phyloP scores from a whole-genome alignment of 2,888 invertebrate genomes.

The Eristalinus sepulchralis region DNA sequence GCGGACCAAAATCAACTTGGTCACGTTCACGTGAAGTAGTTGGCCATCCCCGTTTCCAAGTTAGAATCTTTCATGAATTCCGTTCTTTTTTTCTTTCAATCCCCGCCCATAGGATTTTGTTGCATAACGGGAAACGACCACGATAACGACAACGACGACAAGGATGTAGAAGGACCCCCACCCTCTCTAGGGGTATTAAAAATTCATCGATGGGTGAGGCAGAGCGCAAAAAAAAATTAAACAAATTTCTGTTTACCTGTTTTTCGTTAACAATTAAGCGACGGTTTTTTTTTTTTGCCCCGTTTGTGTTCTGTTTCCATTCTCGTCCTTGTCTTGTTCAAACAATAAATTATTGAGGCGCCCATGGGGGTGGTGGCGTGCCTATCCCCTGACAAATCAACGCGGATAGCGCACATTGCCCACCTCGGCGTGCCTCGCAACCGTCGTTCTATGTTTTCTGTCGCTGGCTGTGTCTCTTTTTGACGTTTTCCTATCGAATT shows the following conservation, averaged over 20 bases:
- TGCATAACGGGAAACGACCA: not conserved
- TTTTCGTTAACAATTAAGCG: constrained; percentile 54
- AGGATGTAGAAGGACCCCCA: not conserved
- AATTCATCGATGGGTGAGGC: constrained; percentile 51
- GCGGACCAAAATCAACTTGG: constrained; percentile 24
- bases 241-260: constrained; percentile 44
- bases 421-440: not conserved
- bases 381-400: constrained; percentile 56
- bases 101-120: not conserved
- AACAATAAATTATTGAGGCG: constrained; percentile 63
- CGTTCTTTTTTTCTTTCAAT: not conserved
- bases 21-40: constrained; percentile 45
- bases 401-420: not conserved
- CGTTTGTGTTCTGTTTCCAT: not conserved
- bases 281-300: not conserved
- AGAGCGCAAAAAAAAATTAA: constrained; percentile 23
- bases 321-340: not conserved
- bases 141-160: not conserved
- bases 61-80: not conserved
- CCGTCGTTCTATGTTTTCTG: not conserved
- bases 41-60: constrained; percentile 1
- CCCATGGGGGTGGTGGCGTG: constrained; percentile 1
- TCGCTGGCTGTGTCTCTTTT: not conserved
- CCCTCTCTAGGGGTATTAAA: constrained; percentile 32
- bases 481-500: not conserved